phyloP scores from a whole-genome alignment of 2,888 invertebrate genomes.

The Strigamia maritima region DNA sequence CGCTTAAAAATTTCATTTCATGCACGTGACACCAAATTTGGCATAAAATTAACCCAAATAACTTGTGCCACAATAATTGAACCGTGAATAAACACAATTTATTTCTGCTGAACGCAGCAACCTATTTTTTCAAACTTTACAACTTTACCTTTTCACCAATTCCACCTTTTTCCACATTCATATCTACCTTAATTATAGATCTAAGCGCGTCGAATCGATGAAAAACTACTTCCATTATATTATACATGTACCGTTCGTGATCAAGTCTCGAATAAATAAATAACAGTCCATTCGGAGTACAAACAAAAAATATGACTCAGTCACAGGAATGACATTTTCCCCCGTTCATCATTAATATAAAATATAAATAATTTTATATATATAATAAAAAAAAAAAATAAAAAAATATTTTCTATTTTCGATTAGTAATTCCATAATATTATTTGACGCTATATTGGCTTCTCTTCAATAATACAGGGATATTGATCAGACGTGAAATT shows the following conservation, averaged over 20 bases:
- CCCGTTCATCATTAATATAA: too few relatives aligned
- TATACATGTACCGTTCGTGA: neutral
- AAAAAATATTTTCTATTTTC: neutral
- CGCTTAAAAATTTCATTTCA: too few relatives aligned
- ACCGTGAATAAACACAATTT: neutral
- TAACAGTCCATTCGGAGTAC: neutral
- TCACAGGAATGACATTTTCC: neutral
- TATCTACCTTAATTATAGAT: neutral
- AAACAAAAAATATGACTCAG: neutral
- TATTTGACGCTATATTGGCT: neutral
- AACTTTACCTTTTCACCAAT: constrained; percentile 15
- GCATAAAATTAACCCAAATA: constrained; percentile 11
- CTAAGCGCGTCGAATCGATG: neutral
- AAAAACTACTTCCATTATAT: neutral
- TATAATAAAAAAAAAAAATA: too few relatives aligned
- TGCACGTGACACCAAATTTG: neutral
- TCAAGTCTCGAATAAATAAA: neutral
- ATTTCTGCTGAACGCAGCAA: neutral
- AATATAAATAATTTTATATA: too few relatives aligned
- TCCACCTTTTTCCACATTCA: neutral
- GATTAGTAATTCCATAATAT: neutral
- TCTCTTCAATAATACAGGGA: neutral
- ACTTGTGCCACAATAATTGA: neutral
- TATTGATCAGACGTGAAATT: constrained; percentile 12
- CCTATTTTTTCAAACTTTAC: neutral